phyloP scores from a whole-genome alignment of 2,888 invertebrate genomes.

The Selenia dentaria region DNA sequence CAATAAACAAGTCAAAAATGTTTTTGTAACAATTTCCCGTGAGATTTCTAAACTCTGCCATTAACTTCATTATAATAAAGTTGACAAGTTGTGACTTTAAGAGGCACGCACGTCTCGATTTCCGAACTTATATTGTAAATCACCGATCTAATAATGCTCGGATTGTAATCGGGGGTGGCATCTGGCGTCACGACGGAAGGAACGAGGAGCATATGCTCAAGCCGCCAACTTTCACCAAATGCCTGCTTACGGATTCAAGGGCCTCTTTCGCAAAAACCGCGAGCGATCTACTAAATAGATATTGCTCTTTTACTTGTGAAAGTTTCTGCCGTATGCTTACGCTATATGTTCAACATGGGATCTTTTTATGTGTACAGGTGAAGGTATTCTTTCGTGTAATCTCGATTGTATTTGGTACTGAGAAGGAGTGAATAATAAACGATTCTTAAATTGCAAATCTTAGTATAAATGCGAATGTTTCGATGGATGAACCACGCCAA shows the following conservation, averaged over 20 bases:
- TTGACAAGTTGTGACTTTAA: conserved; percentile 9
- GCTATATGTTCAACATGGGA: conserved; percentile 4
- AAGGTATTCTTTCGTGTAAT: no score
- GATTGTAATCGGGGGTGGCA: conserved; percentile 53
- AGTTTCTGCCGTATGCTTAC: conserved; percentile 24
- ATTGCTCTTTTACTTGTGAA: conserved; percentile 32
- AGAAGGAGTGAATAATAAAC: no score
- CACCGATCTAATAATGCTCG: conserved; percentile 45
- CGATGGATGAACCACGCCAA: no score
- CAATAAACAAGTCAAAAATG: conserved; percentile 1
- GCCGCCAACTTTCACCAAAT: conserved; percentile 44
- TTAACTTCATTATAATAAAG: conserved; percentile 11
- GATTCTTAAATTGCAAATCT: no score
- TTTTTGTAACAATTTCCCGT: conserved; percentile 1
- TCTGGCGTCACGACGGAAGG: conserved; percentile 59
- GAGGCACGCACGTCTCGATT: conserved; percentile 14
- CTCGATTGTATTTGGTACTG: no score
- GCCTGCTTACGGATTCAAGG: conserved; percentile 59
- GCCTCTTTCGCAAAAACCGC: conserved; percentile 50
- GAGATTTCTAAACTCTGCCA: conserved; percentile 1
- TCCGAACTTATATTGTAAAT: conserved; percentile 47
- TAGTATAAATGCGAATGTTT: no score
- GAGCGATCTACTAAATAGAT: conserved; percentile 45
- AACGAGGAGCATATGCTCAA: conserved; percentile 47
- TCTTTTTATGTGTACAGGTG: no score